These are phyloP conservation scores for Mylabris phalerata DNA, from an alignment of 1,140 invertebrate species.

Conservation along the genomic window DNA sequence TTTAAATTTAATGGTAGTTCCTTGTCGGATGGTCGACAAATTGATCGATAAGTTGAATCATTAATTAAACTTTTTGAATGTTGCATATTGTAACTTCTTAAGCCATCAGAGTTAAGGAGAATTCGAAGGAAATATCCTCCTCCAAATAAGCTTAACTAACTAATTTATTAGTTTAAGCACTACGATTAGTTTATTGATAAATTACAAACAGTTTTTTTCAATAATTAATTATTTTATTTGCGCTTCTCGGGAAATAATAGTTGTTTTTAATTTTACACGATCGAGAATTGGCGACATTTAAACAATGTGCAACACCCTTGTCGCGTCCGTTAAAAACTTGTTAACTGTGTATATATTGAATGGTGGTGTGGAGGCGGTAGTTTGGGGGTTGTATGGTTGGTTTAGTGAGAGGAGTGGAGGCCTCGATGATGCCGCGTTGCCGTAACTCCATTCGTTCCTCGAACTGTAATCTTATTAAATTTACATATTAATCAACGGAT, in stretches of 20 bases:
- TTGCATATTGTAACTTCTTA: neutral
- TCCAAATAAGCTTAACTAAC: too few relatives aligned
- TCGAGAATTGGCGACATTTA: neutral
- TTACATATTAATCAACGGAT: conserved; percentile 97
- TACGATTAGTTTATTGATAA: too few relatives aligned
- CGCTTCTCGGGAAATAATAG: too few relatives aligned
- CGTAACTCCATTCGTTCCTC: conserved; percentile 49
- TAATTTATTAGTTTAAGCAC: too few relatives aligned
- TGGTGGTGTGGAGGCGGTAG: conserved; percentile 6
- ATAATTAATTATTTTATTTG: too few relatives aligned
- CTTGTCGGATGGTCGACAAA: neutral
- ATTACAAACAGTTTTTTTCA: too few relatives aligned
- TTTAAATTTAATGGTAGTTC: too few relatives aligned
- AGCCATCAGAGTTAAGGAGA: neutral
- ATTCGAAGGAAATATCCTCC: neutral
- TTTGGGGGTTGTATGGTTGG: conserved; percentile 1
- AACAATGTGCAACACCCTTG: conserved; percentile 8
- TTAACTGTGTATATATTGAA: conserved; percentile 11
- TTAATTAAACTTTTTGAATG: neutral
- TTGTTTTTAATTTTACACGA: neutral
- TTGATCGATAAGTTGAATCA: neutral
- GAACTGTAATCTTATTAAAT: conserved; percentile 92
- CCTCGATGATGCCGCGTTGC: conserved; percentile 7
- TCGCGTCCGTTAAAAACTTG: conserved; percentile 15
- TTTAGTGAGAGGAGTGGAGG: conserved; percentile 1